Base-by-base conservation (phyloP, 1,140 invertebrate genomes). In the Sipha flava region DNA sequence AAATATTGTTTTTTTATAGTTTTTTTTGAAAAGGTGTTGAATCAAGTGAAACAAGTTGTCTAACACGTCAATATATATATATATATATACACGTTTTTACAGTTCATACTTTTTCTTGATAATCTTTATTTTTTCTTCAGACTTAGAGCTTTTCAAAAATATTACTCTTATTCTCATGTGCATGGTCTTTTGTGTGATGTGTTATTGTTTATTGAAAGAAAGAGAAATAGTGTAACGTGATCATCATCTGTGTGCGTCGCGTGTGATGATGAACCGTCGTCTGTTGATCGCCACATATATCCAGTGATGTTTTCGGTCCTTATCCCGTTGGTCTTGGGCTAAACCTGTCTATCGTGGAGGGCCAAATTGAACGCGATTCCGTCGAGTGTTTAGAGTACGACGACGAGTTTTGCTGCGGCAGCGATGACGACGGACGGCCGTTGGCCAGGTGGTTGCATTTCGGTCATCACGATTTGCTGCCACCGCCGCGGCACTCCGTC, bases 401-500 rank as follows among this genome's bases (percentile, higher is more conserved):
- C 62, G 59, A 66, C 57, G 62, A 79, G 62, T 79, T 79, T 34
- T 45, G 37, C 18, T 21, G 57, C 59, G 34, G 57, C 29, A 29
- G 18, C 43, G 81, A 81, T 79, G 81, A 68, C 81, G 80, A 80
- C 79, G 73, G 82, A 83, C 40, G 72, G 79, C 31, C 73, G 16
- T 18, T 77, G 49, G 73, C 31, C 16, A 21, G 73, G 23, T 77
- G 73, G 73, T 57, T 77, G 34, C 52, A 77, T 16, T 77, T 77
- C 5, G 73, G 73, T 70, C n/a, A 72, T 72, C 23, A 68, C 83
- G 40, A 62, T 81, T 23, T 79, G 70, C 80, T 81, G 59, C 52
- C 81, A 83, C 82, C 82, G 77, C 57, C 81, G 83, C 82, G 81
- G 81, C 81, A 80, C 73, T 49, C 64, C 81, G 80, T 80, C 81